Conservation (phyloP, 1,140 invertebrate genomes). For the Zelostemma sp. region DNA sequence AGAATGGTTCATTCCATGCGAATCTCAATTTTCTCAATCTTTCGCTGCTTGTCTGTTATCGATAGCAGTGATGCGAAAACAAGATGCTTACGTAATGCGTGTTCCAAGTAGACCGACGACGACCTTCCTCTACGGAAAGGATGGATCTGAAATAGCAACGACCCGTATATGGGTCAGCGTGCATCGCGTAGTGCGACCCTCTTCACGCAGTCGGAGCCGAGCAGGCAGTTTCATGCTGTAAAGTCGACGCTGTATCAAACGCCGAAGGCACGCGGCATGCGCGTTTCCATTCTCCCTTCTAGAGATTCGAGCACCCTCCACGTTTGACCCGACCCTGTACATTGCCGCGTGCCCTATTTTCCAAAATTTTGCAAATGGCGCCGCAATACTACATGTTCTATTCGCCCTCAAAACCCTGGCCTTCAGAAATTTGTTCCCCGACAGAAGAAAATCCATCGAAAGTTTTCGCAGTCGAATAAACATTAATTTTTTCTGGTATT, state of each 20-base stretch:
- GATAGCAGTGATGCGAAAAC: constrained; percentile 53
- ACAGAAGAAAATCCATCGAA: neutral
- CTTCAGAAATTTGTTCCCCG: constrained; percentile 11
- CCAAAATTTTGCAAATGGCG: constrained; percentile 44
- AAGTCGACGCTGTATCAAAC: constrained; percentile 33
- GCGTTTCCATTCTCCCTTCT: constrained; percentile 32
- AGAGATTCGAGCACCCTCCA: constrained; percentile 38
- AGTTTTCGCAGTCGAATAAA: neutral
- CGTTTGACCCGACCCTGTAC: constrained; percentile 45
- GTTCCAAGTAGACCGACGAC: constrained; percentile 48
- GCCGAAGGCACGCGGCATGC: constrained; percentile 29
- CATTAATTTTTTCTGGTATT: neutral
- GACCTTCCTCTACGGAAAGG: constrained; percentile 71
- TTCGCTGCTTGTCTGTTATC: constrained; percentile 33
- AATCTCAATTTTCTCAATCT: constrained; percentile 20
- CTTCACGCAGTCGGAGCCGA: constrained; percentile 53
- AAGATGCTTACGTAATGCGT: constrained; percentile 59
- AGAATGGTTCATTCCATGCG: neutral
- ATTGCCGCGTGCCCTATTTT: constrained; percentile 46
- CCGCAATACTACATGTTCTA: constrained; percentile 23
- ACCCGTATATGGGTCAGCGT: constrained; percentile 71
- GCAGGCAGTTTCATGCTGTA: constrained; percentile 35
- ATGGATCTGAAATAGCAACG: constrained; percentile 71
- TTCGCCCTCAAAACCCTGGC: constrained; percentile 33
- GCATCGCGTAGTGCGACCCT: constrained; percentile 69